Evolutionary conservation across 2,797 vertebrate genomes (phyloP), one percentile per base, ranked within the genome.

Genomic region (Cynopterus sphinx): DNA sequence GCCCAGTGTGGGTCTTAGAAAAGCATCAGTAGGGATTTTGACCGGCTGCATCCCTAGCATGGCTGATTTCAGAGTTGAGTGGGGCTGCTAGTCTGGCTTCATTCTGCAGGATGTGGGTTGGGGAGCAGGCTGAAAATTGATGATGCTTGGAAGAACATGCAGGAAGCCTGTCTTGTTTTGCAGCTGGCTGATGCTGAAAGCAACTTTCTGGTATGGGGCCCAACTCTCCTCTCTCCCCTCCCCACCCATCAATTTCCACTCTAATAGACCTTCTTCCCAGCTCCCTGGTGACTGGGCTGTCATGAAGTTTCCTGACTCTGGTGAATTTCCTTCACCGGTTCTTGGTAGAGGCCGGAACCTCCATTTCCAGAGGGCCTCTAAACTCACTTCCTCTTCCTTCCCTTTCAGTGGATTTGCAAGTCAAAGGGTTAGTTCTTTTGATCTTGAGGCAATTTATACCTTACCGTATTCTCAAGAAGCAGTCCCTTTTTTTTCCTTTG

Each of bases 131-230:
- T 11, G 46, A 33, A n/a, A 79, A 96, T 95, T 96, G 96, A 97
- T 21, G 93, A 90, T 24, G 43, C 78, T 84, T 94, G 92, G 96
- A 95, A 94, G 96, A 84, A 90, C 36, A 59, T 26, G 65, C 24
- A 96, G 79, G 65, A 96, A 94, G 83, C 43, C 22, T 5, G n/a
- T 95, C 86, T 94, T 59, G 89, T 94, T 93, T 51, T 65, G 77
- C 93, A 97, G 94, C 94, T 94, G 96, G 89, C 70, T 81, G 79
- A 94, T 70, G 83, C 83, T 81, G 87, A 90, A 96, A 97, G 90
- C 92, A 94, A 84, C 86, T 81, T 95, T 96, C 84, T 96, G 86
- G 92, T 96, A 68, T 31, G 65, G 87, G 55, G 79, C 87, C 94
- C 88, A 51, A 83, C 53, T 83, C 75, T 87, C 28, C 16, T 63